Evolutionary conservation across 2,113 vertebrate genomes (phyloP), one percentile per base, ranked within the genome.

Genomic region (Engraulis encrasicolus): DNA sequence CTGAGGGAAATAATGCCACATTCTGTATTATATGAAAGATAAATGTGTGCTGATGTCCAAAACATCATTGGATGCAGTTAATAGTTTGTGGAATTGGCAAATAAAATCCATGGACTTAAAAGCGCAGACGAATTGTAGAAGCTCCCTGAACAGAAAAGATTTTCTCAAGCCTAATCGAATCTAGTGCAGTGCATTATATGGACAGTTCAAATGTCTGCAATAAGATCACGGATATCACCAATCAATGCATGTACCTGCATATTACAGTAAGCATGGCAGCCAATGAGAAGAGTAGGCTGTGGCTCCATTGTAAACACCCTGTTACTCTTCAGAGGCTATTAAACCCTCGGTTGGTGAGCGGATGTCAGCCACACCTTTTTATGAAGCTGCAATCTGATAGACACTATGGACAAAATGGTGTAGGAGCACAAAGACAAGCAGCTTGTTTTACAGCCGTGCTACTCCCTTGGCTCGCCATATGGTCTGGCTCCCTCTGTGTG

Each of bases 391-490:
- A 93, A 94, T 93, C 90, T 94, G 92, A 94, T 93, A 93, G 91
- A 93, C 87, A 87, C 78, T 85, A 85, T 90, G 90, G 89, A 90
- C 86, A 92, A 91, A 94, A 90, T 88, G 88, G 86, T 90, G 91
- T 91, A 92, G 91, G 92, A 90, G 89, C 89, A 94, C 92, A 94
- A 94, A 93, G 92, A 93, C 84, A 95, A 91, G 90, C 87, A 92
- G 91, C 90, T 94, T 94, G 93, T 94, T 95, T 95, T 94, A 94
- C 92, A 95, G 90, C 91, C 89, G 81, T 81, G 84, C 87, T 88
- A n/a, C 91, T 90, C 88, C 89, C 90, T 84, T 83, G 91, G 88
- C 89, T 85, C 80, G 50, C 92, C 94, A 94, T 95, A 93, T 95
- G 94, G 91, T 90, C 89, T 88, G 81, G 88, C 81, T n/a, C n/a